Conservation (phyloP, 2,797 vertebrate species). For the Knipowitschia caucasica region DNA sequence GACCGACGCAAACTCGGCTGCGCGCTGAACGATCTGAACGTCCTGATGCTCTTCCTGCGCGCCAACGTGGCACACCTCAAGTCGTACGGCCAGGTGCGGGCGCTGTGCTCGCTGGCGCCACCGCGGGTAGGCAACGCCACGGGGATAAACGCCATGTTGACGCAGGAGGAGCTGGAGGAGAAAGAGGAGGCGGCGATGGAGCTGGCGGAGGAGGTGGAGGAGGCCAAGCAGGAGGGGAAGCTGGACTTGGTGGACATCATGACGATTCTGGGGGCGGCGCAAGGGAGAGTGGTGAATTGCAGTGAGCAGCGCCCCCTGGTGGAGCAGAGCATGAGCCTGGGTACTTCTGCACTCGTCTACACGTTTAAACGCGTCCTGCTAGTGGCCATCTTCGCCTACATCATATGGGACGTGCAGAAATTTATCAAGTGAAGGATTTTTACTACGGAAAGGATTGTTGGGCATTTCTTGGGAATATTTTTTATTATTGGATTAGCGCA, state of each 20-base stretch:
- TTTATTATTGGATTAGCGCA: not conserved
- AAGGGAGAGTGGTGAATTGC: constrained; percentile 74
- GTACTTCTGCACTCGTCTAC: constrained; percentile 79
- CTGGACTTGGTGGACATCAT: constrained; percentile 93
- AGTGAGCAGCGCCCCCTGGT: constrained; percentile 75
- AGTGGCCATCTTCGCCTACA: constrained; percentile 68
- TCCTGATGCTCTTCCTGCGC: constrained; percentile 89
- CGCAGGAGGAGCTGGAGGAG: constrained; percentile 74
- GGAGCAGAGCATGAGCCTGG: constrained; percentile 78
- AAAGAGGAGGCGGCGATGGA: constrained; percentile 71
- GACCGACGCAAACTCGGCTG: constrained; percentile 88
- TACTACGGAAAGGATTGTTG: too few relatives aligned
- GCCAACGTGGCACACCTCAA: constrained; percentile 88
- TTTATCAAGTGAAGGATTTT: constrained; percentile 70
- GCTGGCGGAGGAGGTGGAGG: constrained; percentile 71
- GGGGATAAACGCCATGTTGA: constrained; percentile 54
- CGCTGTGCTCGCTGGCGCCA: constrained; percentile 81
- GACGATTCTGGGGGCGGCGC: constrained; percentile 88
- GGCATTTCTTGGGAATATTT: not conserved
- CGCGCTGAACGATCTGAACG: constrained; percentile 91
- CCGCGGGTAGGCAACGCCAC: constrained; percentile 60
- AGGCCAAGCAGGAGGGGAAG: constrained; percentile 79
- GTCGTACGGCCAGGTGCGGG: constrained; percentile 87
- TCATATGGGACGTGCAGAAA: constrained; percentile 82
- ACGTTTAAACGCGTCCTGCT: constrained; percentile 74